phyloP scores from a whole-genome alignment of 2,888 invertebrate species.

The Tridacna gigas region DNA sequence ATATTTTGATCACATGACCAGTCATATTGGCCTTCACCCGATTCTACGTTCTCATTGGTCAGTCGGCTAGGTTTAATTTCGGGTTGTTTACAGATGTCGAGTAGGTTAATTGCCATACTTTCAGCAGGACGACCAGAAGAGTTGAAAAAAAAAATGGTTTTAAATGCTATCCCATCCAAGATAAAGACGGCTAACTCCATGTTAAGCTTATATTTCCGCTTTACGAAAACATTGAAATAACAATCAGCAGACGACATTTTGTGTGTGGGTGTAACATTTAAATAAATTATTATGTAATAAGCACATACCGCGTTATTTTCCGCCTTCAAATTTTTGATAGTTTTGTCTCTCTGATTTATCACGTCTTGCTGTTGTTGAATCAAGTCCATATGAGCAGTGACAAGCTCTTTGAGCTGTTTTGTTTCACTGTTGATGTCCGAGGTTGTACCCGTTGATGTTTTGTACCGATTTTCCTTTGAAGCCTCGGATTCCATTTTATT shows the following conservation, averaged over 20 bases:
- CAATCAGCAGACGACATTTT: not conserved
- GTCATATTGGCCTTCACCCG: slow-evolving; percentile 27
- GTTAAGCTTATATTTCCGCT: not conserved
- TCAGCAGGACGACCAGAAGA: too few relatives aligned
- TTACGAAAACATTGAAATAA: not conserved
- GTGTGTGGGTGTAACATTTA: not conserved
- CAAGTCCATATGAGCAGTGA: slow-evolving; percentile 93
- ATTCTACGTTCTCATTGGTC: slow-evolving; percentile 9
- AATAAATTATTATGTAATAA: not conserved
- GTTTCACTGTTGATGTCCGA: slow-evolving; percentile 64
- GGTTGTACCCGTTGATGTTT: slow-evolving; percentile 52
- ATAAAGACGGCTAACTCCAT: not conserved
- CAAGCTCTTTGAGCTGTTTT: slow-evolving; percentile 88
- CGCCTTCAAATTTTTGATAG: slow-evolving; percentile 89
- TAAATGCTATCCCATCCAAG: not conserved
- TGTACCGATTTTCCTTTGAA: slow-evolving; percentile 53
- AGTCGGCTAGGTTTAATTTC: not conserved
- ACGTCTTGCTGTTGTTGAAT: slow-evolving; percentile 96
- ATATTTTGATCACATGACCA: slow-evolving; percentile 59
- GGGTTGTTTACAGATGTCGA: too few relatives aligned
- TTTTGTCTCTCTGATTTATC: slow-evolving; percentile 92
- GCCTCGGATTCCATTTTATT: slow-evolving; percentile 45
- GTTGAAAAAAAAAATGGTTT: too few relatives aligned
- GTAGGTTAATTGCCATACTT: too few relatives aligned
- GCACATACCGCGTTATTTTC: slow-evolving; percentile 91